phyloP scores from a whole-genome alignment of 1,140 invertebrate genomes.

The Euwallacea similis region DNA sequence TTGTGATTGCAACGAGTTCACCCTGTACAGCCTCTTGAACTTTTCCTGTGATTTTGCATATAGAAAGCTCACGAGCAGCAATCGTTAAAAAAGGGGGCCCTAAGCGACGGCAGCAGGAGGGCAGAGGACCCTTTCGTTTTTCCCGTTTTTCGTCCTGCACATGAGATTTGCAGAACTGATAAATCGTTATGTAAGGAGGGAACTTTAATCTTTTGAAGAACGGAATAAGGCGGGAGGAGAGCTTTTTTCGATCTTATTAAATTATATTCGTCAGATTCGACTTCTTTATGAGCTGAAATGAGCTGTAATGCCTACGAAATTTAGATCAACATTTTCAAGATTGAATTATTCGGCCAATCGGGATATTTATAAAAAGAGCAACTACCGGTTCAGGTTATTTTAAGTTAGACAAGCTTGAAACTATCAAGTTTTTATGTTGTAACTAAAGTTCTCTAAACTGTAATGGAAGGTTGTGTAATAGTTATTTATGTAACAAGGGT shows the following conservation, averaged over 20 bases:
- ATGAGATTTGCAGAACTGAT: conserved; percentile 39
- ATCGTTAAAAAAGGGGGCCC: conserved; percentile 35
- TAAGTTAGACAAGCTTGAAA: too few relatives aligned
- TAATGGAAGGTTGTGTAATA: too few relatives aligned
- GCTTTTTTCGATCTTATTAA: conserved; percentile 21
- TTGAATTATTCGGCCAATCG: too few relatives aligned
- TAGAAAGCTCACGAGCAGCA: conserved; percentile 36
- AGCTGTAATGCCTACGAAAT: too few relatives aligned
- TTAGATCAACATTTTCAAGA: too few relatives aligned
- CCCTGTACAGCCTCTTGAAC: conserved; percentile 32
- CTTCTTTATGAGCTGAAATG: too few relatives aligned
- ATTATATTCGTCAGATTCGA: conserved; percentile 4
- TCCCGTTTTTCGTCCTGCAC: conserved; percentile 39
- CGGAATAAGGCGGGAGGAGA: conserved; percentile 9
- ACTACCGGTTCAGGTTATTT: too few relatives aligned
- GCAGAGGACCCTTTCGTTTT: conserved; percentile 24
- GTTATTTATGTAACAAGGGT: too few relatives aligned
- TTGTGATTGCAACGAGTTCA: background rate
- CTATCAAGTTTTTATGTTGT: too few relatives aligned
- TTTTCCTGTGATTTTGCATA: conserved; percentile 38
- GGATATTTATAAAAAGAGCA: too few relatives aligned
- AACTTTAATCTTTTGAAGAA: conserved; percentile 34
- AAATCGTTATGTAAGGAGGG: conserved; percentile 38
- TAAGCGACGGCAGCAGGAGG: conserved; percentile 12
- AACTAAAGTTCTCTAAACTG: too few relatives aligned